These are phyloP conservation scores for Ditula angustiorana DNA, from an alignment of 2,888 invertebrate species.

Conservation along the genomic window DNA sequence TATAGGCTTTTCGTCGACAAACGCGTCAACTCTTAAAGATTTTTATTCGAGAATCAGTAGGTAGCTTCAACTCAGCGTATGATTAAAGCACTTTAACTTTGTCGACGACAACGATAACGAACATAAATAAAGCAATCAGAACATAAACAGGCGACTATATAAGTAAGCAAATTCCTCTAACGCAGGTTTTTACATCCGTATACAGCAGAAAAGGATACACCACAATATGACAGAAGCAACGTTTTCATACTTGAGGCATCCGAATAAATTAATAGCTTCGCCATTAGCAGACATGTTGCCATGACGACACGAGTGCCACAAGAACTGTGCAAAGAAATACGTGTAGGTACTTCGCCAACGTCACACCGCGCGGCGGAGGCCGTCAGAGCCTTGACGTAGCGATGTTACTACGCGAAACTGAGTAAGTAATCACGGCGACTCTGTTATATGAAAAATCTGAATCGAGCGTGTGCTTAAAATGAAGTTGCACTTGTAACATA, in stretches of 20 bases:
- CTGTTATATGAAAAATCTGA: neutral
- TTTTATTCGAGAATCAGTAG: no score
- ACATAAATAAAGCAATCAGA: no score
- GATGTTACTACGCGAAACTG: conserved; percentile 34
- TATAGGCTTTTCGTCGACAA: neutral
- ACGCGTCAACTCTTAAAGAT: no score
- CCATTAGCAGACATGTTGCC: conserved; percentile 19
- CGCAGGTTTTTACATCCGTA: neutral
- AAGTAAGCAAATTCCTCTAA: no score
- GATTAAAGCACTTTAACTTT: no score
- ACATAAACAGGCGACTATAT: no score
- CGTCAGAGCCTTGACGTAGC: conserved; percentile 33
- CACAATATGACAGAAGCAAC: conserved; percentile 39
- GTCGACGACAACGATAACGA: no score
- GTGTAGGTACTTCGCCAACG: conserved; percentile 26
- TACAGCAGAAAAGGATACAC: neutral
- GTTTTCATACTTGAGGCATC: conserved; percentile 5
- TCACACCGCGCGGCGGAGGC: conserved; percentile 20
- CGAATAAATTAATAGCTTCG: conserved; percentile 13
- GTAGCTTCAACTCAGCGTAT: no score
- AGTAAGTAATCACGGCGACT: conserved; percentile 1
- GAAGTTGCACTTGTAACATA: neutral
- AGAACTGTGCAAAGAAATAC: conserved; percentile 30
- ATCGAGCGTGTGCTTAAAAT: neutral
- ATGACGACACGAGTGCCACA: conserved; percentile 28